Evolutionary conservation across 2,797 vertebrate genomes (phyloP).

Genomic region (Halcyon smyrnensis): DNA sequence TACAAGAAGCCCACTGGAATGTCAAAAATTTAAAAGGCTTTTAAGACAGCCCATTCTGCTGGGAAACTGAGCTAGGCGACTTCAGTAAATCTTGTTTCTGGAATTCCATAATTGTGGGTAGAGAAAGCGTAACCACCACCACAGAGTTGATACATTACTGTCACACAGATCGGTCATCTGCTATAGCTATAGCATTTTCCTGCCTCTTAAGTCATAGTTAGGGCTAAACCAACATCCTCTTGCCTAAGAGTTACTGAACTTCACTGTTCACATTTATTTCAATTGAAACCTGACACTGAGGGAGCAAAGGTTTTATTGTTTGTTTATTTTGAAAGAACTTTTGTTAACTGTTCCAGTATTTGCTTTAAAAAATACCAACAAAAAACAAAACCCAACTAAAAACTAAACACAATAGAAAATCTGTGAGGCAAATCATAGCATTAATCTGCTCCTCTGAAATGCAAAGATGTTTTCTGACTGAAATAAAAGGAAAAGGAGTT

Average conservation of each 20-base stretch:
- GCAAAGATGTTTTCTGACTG: neutral
- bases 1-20: neutral
- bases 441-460: neutral
- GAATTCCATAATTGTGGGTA: neutral
- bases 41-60: neutral
- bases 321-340: conserved; percentile 20
- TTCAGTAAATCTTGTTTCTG: neutral
- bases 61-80: conserved; percentile 18
- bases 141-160: neutral
- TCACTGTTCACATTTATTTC: conserved; percentile 1
- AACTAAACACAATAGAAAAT: neutral
- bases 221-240: neutral
- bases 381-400: neutral
- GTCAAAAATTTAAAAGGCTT: neutral
- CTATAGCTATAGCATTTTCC: neutral
- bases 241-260: conserved; percentile 3
- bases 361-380: neutral
- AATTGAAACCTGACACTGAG: neutral
- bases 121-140: neutral
- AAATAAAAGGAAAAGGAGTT: neutral
- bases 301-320: conserved; percentile 27
- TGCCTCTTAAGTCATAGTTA: neutral
- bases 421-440: neutral
- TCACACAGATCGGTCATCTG: neutral
- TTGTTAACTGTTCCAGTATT: neutral